phyloP scores from a whole-genome alignment of 2,888 invertebrate genomes.

The Elmis aenea region DNA sequence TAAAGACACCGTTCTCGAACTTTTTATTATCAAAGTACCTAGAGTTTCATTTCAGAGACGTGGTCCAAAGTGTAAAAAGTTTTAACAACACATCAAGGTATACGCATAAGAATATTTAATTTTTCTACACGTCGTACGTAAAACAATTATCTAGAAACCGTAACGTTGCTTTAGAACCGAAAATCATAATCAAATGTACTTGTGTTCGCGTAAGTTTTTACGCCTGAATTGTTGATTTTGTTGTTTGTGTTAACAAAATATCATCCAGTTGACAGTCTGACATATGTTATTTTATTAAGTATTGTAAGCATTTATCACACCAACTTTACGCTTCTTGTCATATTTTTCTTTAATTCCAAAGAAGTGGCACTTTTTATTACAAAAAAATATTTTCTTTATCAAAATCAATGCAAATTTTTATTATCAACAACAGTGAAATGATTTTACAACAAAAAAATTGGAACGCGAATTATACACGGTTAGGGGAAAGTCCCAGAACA shows the following conservation, averaged over 20 bases:
- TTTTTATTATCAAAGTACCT: conserved; percentile 15
- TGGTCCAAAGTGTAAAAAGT: conserved; percentile 29
- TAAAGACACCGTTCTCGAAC: conserved; percentile 23
- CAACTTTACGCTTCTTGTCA: too few relatives aligned
- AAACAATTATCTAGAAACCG: conserved; percentile 13
- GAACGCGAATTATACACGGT: too few relatives aligned
- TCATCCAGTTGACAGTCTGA: too few relatives aligned
- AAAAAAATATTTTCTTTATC: too few relatives aligned
- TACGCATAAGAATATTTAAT: conserved; percentile 24
- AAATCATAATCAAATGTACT: not conserved
- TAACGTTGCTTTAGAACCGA: not conserved
- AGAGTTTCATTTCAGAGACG: conserved; percentile 21
- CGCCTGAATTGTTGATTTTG: conserved; percentile 27
- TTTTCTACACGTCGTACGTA: conserved; percentile 18
- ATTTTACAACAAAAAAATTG: too few relatives aligned
- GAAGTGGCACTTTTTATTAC: too few relatives aligned
- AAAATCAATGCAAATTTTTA: too few relatives aligned
- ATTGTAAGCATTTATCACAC: too few relatives aligned
- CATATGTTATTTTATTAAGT: too few relatives aligned
- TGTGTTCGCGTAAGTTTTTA: not conserved
- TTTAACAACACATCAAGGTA: conserved; percentile 20
- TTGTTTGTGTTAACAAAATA: conserved; percentile 37
- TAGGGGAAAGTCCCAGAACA: too few relatives aligned
- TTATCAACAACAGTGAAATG: too few relatives aligned
- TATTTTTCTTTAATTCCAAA: too few relatives aligned